phyloP scores from a whole-genome alignment of 92 coral and sea anemone genomes.

The Meandrina meandrites region DNA sequence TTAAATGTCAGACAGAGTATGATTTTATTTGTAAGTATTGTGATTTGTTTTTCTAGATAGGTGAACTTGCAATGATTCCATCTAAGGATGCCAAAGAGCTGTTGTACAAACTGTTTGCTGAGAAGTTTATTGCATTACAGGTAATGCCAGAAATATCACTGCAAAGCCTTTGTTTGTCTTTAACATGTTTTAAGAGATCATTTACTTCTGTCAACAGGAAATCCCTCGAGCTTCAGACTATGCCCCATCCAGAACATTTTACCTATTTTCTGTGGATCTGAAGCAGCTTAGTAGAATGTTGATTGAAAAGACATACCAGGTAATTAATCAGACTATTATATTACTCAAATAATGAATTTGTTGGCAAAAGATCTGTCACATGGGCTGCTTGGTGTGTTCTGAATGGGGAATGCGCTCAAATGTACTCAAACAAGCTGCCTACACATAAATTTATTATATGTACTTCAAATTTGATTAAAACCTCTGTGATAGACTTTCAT shows the following conservation, averaged over 20 bases:
- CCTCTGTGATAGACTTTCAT: too few relatives aligned
- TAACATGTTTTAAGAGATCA: not conserved
- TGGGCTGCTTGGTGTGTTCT: not conserved
- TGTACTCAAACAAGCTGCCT: too few relatives aligned
- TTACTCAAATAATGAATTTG: not conserved
- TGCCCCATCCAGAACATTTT: constrained; percentile 98
- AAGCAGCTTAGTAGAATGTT: constrained; percentile 86
- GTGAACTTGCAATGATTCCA: constrained; percentile 94
- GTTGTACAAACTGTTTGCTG: constrained; percentile 89
- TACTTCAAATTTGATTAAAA: too few relatives aligned
- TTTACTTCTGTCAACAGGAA: constrained; percentile 60
- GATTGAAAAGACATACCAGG: constrained; percentile 94
- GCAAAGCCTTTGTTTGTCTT: not conserved
- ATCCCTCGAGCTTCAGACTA: constrained; percentile 91
- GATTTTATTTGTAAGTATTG: not conserved
- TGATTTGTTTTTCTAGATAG: constrained; percentile 56
- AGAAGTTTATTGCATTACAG: constrained; percentile 86
- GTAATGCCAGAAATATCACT: constrained; percentile 32
- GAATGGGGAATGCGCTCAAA: too few relatives aligned
- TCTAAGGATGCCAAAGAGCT: constrained; percentile 95
- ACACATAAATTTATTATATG: too few relatives aligned
- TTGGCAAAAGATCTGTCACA: not conserved
- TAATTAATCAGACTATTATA: constrained; percentile 21
- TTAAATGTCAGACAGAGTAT: too few relatives aligned
- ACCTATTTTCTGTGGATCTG: constrained; percentile 90